phyloP scores from a whole-genome alignment of 2,113 vertebrate genomes.

The Myocastor coypus region DNA sequence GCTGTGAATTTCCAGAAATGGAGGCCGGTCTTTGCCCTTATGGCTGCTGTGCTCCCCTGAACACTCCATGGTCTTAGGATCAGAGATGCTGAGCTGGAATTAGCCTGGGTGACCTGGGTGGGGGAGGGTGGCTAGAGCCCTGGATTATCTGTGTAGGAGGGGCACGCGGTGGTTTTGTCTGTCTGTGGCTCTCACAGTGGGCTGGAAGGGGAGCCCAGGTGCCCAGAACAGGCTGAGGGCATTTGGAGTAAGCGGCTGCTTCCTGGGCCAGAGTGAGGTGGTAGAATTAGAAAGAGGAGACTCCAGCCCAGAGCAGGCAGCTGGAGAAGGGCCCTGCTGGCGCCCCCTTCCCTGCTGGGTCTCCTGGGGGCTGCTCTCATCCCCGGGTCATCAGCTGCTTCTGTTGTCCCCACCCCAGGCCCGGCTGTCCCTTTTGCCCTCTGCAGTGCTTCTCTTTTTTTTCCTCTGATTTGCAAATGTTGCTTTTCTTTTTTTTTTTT shows the following conservation, averaged over 20 bases:
- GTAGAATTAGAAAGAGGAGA: neutral
- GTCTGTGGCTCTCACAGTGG: neutral
- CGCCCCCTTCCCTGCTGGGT: neutral
- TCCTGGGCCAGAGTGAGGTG: neutral
- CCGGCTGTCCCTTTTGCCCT: neutral
- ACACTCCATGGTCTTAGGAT: neutral
- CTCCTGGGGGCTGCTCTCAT: too few relatives aligned
- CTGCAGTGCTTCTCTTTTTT: neutral
- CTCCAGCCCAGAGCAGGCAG: neutral
- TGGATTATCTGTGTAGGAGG: neutral
- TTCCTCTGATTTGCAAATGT: neutral
- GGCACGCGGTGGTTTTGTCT: neutral
- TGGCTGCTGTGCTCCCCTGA: neutral
- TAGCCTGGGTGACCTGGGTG: neutral
- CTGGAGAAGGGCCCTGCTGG: neutral
- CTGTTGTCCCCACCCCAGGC: neutral
- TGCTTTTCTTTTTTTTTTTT: neutral
- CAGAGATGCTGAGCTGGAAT: neutral
- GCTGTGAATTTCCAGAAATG: rapidly evolving
- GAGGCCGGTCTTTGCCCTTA: neutral
- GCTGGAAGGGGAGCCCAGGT: neutral
- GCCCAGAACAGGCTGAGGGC: neutral
- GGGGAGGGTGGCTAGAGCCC: neutral
- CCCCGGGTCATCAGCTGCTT: neutral
- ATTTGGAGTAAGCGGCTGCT: neutral